These are phyloP conservation scores for Carassius gibelio DNA, from an alignment of 2,113 vertebrate genomes.

Conservation along the genomic window DNA sequence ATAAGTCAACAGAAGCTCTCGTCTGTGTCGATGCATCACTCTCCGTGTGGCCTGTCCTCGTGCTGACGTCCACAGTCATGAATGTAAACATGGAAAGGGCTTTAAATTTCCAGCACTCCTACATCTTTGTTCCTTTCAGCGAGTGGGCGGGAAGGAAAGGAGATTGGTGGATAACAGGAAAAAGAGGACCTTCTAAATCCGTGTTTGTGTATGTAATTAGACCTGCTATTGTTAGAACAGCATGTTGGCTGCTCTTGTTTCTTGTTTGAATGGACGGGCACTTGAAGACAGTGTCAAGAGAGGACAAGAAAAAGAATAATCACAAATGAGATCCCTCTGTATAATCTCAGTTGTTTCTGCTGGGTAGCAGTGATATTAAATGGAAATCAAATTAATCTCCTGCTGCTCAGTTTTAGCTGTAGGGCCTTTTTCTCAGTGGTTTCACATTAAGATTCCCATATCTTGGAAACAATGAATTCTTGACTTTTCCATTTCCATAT, in stretches of 20 bases:
- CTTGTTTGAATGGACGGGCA: not conserved
- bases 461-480: not conserved
- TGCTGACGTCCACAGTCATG: slow-evolving; percentile 71
- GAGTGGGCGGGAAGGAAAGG: slow-evolving; percentile 9
- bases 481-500: not conserved
- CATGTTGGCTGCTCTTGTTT: slow-evolving; percentile 35
- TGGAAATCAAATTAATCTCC: not conserved
- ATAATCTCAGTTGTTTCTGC: not conserved
- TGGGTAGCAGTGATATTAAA: not conserved
- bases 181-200: slow-evolving; percentile 67
- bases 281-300: not conserved
- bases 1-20: slow-evolving; percentile 34
- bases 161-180: slow-evolving; percentile 31
- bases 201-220: slow-evolving; percentile 56
- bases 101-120: too few species aligned
- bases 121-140: not conserved
- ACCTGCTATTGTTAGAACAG: slow-evolving; percentile 50
- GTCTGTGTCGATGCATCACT: slow-evolving; percentile 2
- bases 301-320: not conserved
- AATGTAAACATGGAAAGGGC: slow-evolving; percentile 30
- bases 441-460: not conserved
- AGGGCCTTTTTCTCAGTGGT: not conserved
- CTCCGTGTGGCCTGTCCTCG: slow-evolving; percentile 33
- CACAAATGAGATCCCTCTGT: not conserved
- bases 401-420: not conserved